These are phyloP conservation scores for Eumerus sabulonum DNA, from an alignment of 2,888 invertebrate genomes.

Conservation along the genomic window DNA sequence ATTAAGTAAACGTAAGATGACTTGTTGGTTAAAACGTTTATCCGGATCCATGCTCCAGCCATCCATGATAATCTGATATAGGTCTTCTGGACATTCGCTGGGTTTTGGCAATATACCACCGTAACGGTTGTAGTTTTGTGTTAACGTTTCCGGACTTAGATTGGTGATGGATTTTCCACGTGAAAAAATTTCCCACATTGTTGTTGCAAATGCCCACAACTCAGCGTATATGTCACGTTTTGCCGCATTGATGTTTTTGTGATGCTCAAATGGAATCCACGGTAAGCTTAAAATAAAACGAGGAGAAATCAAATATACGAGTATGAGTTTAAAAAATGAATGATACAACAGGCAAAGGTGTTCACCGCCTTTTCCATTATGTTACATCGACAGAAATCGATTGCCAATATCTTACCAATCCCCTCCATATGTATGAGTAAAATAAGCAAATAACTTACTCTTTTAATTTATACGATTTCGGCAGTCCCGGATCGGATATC, in stretches of 20 bases:
- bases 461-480: slow-evolving; percentile 81
- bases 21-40: slow-evolving; percentile 88
- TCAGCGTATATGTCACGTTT: slow-evolving; percentile 87
- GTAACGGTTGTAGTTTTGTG: slow-evolving; percentile 71
- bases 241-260: slow-evolving; percentile 84
- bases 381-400: too few relatives aligned
- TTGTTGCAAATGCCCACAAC: slow-evolving; percentile 95
- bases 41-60: slow-evolving; percentile 90
- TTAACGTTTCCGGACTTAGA: slow-evolving; percentile 69
- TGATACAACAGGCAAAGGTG: too few relatives aligned
- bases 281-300: slow-evolving; percentile 83
- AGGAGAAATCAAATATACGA: neutral
- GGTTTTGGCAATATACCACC: slow-evolving; percentile 84
- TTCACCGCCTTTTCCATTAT: too few relatives aligned
- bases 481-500: slow-evolving; percentile 90
- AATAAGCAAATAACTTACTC: slow-evolving; percentile 83
- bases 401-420: too few relatives aligned
- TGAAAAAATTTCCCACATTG: slow-evolving; percentile 94
- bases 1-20: slow-evolving; percentile 82
- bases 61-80: slow-evolving; percentile 87
- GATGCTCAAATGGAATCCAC: slow-evolving; percentile 94
- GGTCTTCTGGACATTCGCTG: slow-evolving; percentile 86
- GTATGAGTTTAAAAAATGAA: too few relatives aligned
- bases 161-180: slow-evolving; percentile 82
- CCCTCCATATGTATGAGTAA: too few relatives aligned